Evolutionary conservation across 1,140 invertebrate species (phyloP).

Genomic region (Pinna nobilis): DNA sequence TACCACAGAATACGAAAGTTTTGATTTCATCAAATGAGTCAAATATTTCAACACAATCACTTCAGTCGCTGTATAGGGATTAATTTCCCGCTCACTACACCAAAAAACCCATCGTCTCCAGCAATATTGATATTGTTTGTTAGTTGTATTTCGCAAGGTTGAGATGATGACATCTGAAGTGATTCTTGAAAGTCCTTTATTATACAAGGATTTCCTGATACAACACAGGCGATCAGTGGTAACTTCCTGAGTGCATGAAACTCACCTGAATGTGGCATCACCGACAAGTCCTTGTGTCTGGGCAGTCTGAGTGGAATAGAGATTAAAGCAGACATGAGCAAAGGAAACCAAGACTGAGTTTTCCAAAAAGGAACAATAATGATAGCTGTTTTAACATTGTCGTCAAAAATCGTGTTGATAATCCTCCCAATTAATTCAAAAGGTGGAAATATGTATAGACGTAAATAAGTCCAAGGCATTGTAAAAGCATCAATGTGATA

Average conservation of each 20-base stretch:
- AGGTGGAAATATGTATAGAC: slow-evolving; percentile 30
- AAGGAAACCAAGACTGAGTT: slow-evolving; percentile 19
- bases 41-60: slow-evolving; percentile 22
- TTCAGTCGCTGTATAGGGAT: slow-evolving; percentile 27
- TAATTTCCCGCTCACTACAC: slow-evolving; percentile 19
- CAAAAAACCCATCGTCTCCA: slow-evolving; percentile 38
- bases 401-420: slow-evolving; percentile 11
- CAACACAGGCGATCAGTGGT: slow-evolving; percentile 12
- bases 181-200: slow-evolving; percentile 20
- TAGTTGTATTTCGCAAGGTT: slow-evolving; percentile 28
- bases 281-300: slow-evolving; percentile 6
- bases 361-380: slow-evolving; percentile 24
- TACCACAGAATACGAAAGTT: slow-evolving; percentile 31
- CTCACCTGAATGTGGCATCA: neutral
- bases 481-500: slow-evolving; percentile 17
- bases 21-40: neutral
- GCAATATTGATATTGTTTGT: slow-evolving; percentile 20
- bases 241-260: slow-evolving; percentile 6
- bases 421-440: slow-evolving; percentile 25
- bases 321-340: slow-evolving; percentile 18
- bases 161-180: slow-evolving; percentile 9
- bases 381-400: slow-evolving; percentile 11
- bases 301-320: slow-evolving; percentile 12
- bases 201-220: slow-evolving; percentile 4
- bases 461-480: neutral